Base-by-base conservation (phyloP, 2,888 invertebrate genomes). In the Clostera curtula region DNA sequence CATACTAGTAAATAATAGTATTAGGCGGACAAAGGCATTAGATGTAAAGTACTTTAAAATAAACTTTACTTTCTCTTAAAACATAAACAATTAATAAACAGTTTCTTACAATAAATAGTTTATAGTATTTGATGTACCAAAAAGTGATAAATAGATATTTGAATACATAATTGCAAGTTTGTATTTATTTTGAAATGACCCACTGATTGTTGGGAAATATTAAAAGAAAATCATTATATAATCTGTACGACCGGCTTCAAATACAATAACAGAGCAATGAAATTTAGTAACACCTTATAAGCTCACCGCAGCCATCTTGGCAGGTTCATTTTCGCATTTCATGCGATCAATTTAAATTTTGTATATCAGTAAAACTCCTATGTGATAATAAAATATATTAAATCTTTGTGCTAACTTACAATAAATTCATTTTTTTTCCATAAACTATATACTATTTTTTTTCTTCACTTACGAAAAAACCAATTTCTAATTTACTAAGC, bases 321-420 rank as follows among this genome's bases (percentile, higher is more conserved):
- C 70, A 58, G 52, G 57, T 60, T 64, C 57, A 11, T 49, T 43
- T 52, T 49, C 73, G 74, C 83, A 83, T 83, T 69, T 64, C 19
- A 83, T 83, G 77, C 75, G 68, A 56, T 63, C 52, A 61, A 59
- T 74, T 62, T 77, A 76, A 73, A 74, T 74, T 77, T 75, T 67
- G 67, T 77, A 72, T 75, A 76, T 75, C 69, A 76, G 77, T 82
- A 82, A 79, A 79, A 74, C 58, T 71, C 75, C 75, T 80, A 80
- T 72, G 64, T 73, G 71, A 77, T 83, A 82, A 76, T 83, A 83
- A 83, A 83, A 83, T 83, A 83, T 82, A 83, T 83, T 82, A 83
- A 80, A 79, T 82, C 82, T 83, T 83, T 83, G 82, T 83, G 82
- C 82, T 82, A 83, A 75, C 80, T 82, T 83, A 82, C 76, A 71